Evolutionary conservation across 2,797 vertebrate species (phyloP).

Genomic region (Pempheris klunzingeri): DNA sequence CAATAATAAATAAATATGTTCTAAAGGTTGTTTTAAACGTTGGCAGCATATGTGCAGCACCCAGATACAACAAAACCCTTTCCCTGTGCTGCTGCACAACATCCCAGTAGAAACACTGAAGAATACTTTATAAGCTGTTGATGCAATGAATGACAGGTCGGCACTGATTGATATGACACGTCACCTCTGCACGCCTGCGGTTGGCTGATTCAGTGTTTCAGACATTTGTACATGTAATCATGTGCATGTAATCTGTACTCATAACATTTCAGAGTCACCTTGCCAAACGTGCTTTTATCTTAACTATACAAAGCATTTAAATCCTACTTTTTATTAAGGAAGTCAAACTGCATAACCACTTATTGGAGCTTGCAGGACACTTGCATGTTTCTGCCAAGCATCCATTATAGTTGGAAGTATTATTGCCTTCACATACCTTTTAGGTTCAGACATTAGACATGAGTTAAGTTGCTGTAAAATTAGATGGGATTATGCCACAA

Average conservation of each 20-base stretch:
- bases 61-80: too few species aligned
- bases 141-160: background rate
- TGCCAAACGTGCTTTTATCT: background rate
- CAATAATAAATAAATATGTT: too few species aligned
- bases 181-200: background rate
- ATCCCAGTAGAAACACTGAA: too few species aligned
- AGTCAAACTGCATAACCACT: background rate
- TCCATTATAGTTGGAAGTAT: conserved; percentile 22
- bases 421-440: conserved; percentile 41
- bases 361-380: background rate
- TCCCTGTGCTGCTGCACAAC: too few species aligned
- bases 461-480: conserved; percentile 28
- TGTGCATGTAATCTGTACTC: background rate
- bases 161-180: background rate
- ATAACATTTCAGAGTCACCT: background rate
- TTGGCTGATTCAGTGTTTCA: background rate
- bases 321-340: background rate
- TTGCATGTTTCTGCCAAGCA: conserved; percentile 28
- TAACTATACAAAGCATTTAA: background rate
- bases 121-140: background rate
- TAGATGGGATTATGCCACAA: conserved; percentile 24
- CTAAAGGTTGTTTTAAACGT: too few species aligned
- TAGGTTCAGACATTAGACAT: conserved; percentile 16
- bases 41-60: too few species aligned
- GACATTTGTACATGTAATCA: too few species aligned